Evolutionary conservation across 2,797 vertebrate species (phyloP).

Genomic region (Clarias laeviceps): DNA sequence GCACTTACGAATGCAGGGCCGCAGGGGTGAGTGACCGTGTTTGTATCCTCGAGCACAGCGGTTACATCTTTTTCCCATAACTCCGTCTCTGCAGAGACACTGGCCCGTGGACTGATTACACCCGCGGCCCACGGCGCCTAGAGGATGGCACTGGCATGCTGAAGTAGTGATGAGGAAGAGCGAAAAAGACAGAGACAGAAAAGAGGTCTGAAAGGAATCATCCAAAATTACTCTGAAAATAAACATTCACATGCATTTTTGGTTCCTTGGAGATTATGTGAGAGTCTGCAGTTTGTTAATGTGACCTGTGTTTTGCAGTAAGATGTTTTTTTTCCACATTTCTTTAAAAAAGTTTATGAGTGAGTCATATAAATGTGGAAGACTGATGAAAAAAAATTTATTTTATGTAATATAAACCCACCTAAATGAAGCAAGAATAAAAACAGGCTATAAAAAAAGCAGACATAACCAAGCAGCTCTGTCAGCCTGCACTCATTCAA

Average conservation of each 20-base stretch:
- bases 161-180: conserved; percentile 6
- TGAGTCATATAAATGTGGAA: conserved; percentile 15
- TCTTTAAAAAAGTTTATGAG: neutral
- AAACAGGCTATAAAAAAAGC: conserved; percentile 32
- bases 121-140: conserved; percentile 81
- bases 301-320: neutral
- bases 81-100: conserved; percentile 86
- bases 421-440: conserved; percentile 13
- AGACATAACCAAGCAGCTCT: conserved; percentile 60
- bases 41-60: conserved; percentile 84
- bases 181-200: neutral
- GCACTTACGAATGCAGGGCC: conserved; percentile 87
- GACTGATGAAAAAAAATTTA: neutral
- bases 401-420: conserved; percentile 9
- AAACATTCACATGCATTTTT: conserved; percentile 8
- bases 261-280: neutral
- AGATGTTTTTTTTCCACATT: neutral
- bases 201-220: neutral
- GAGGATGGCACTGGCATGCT: conserved; percentile 88
- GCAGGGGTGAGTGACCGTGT: conserved; percentile 82
- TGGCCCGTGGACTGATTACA: conserved; percentile 91
- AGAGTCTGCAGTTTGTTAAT: neutral
- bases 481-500: conserved; percentile 64
- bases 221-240: neutral
- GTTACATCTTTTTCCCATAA: conserved; percentile 83